phyloP scores from a whole-genome alignment of 2,113 vertebrate genomes.

The Suricata suricatta region DNA sequence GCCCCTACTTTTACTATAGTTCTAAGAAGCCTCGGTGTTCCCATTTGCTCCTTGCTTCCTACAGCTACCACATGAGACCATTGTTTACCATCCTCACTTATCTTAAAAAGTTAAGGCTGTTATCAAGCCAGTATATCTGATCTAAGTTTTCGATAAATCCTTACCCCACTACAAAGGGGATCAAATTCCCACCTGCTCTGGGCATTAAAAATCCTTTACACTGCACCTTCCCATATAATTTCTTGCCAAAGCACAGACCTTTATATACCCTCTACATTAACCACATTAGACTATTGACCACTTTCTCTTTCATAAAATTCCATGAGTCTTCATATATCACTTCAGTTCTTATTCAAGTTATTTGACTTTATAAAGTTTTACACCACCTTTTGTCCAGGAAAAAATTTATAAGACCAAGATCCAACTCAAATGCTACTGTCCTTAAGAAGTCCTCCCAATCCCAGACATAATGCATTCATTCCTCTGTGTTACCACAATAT shows the following conservation, averaged over 20 bases:
- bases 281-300: background rate
- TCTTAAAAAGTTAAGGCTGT: background rate
- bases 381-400: background rate
- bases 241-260: slow-evolving; percentile 14
- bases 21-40: background rate
- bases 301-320: slow-evolving; percentile 42
- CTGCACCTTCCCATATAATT: background rate
- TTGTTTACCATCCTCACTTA: background rate
- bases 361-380: background rate
- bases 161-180: background rate
- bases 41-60: background rate
- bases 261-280: background rate
- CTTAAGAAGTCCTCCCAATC: background rate
- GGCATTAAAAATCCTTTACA: background rate
- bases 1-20: background rate
- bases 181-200: background rate
- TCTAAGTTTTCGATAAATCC: background rate
- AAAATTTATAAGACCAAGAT: background rate
- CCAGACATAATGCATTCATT: background rate
- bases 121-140: background rate
- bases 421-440: background rate
- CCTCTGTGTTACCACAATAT: background rate
- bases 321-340: background rate
- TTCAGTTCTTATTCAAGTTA: slow-evolving; percentile 23
- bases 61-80: background rate